Evolutionary conservation across 1,140 invertebrate species (phyloP), one percentile per base, ranked within the genome.

Genomic region (Pinna nobilis): DNA sequence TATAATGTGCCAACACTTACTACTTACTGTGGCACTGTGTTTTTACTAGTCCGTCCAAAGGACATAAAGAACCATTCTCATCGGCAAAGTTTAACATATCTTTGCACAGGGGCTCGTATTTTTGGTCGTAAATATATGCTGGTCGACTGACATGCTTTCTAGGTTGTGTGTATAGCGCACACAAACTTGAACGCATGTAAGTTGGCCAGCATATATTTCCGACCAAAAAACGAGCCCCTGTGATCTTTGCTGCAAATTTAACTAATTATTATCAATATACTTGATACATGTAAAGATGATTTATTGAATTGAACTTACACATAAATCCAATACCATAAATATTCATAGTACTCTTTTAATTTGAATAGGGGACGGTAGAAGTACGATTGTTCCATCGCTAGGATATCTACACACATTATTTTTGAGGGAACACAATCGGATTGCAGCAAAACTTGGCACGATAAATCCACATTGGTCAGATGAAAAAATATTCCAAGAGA

Each of bases 391-490:
- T 76, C 92, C 97, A 23, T 96, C 94, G 2, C 90, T 99, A 5
- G 90, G 96, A n/a, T 93, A 95, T 20, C 98, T 99, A 94, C 98
- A 99, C 85, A 98, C 96, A 0, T 89, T 99, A 64, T 99, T 95
- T 94, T 92, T 69, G 2, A 50, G 66, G 15, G 72, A 74, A 74
- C 72, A 74, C 47, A 74, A 74, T 35, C 44, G 66, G 25, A 69
- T 74, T 44, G 59, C 47, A 23, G 6, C 13, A 28, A 63, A 51
- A n/a, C 32, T 74, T 1, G 30, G 23, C 1, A 44, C 20, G 1
- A 20, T 68, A 1, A 69, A 69, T 37, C 64, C 64, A 18, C 68
- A 63, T 6, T 98, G 97, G 97, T 94, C 97, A 83, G 97, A 98
- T 83, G 96, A 98, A 89, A 97, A 93, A 0, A 84, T 98, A 0